Evolutionary conservation across 2,888 invertebrate species (phyloP).

Genomic region (Nephrotoma flavescens): DNA sequence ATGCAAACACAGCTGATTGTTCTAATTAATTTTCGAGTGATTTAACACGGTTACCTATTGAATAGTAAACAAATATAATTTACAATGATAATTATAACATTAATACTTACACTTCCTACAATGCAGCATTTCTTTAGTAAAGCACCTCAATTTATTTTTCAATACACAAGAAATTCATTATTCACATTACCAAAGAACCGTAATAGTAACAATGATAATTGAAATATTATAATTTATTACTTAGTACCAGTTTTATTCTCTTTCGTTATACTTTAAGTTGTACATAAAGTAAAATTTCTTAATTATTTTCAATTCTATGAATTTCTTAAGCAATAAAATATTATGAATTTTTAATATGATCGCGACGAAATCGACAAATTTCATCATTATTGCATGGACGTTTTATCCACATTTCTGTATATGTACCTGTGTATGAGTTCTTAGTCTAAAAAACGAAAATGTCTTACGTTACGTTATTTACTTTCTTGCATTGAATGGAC

Average conservation of each 20-base stretch:
- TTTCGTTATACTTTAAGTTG: background rate
- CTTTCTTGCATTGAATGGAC: background rate
- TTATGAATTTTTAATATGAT: background rate
- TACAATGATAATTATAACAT: too few species aligned
- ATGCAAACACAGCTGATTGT: too few species aligned
- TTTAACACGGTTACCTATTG: too few species aligned
- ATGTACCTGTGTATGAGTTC: background rate
- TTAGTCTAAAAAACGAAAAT: background rate
- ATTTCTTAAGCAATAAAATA: background rate
- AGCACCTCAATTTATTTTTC: too few species aligned
- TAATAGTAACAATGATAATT: background rate
- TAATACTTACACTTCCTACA: too few species aligned
- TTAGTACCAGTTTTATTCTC: background rate
- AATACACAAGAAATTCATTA: too few species aligned
- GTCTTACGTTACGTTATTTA: background rate
- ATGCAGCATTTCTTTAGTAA: too few species aligned
- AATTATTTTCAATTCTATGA: background rate
- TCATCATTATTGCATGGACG: background rate
- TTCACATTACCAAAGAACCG: too few species aligned
- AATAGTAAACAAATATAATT: too few species aligned
- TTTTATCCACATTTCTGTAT: background rate
- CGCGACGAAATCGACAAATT: background rate
- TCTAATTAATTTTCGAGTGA: too few species aligned
- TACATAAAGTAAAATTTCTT: background rate
- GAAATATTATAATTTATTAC: background rate